phyloP scores from a whole-genome alignment of 2,888 invertebrate genomes.

The Podotricha telesiphe region DNA sequence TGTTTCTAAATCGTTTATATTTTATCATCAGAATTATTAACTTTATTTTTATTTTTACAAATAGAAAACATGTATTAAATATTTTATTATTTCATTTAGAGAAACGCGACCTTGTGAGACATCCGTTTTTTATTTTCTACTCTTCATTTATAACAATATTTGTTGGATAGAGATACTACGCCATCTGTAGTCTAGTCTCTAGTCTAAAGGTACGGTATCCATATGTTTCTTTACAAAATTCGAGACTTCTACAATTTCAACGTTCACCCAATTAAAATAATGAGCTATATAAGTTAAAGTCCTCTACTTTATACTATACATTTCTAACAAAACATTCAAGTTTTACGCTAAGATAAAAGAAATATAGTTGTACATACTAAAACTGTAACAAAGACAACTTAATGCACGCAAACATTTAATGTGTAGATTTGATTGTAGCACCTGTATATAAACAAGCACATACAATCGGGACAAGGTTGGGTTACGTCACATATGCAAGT shows the following conservation, averaged over 20 bases:
- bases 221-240: too few species aligned
- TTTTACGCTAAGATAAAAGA: neutral
- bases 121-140: too few species aligned
- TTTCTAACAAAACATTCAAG: neutral
- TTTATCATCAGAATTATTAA: neutral
- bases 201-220: too few species aligned
- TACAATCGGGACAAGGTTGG: slow-evolving; percentile 57
- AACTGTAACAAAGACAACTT: neutral
- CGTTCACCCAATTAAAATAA: neutral
- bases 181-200: too few species aligned
- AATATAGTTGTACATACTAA: neutral
- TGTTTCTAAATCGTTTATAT: neutral
- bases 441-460: slow-evolving; percentile 29
- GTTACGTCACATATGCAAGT: slow-evolving; percentile 45
- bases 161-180: neutral
- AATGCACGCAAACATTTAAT: neutral
- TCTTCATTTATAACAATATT: too few species aligned
- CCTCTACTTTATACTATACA: too few species aligned
- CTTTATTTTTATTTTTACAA: too few species aligned
- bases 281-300: neutral
- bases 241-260: too few species aligned
- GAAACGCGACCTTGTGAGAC: too few species aligned
- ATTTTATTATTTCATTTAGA: too few species aligned
- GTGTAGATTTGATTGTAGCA: slow-evolving; percentile 4
- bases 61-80: neutral